Percentiles rank a stretch among this genome's conserved stretches.
Conservation (phyloP, 2,797 vertebrate genomes). For the Furcifer pardalis region DNA sequence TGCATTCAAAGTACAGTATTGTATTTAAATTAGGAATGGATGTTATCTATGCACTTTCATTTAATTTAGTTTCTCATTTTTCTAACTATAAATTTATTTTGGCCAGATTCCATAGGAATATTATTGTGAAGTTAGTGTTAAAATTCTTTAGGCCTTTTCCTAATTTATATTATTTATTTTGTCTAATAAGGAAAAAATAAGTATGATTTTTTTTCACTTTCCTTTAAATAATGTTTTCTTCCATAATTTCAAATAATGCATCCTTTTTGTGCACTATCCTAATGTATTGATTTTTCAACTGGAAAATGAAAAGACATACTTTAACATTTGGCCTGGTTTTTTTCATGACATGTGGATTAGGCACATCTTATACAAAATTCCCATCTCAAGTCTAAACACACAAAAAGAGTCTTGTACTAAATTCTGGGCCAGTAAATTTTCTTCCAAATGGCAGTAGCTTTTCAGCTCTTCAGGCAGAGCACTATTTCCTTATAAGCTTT, state of each 20-base stretch:
- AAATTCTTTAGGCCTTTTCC: too few relatives aligned
- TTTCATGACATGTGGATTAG: neutral
- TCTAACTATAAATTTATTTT: too few relatives aligned
- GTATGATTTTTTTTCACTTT: neutral
- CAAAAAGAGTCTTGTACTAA: neutral
- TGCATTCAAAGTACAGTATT: neutral
- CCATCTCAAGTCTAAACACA: neutral
- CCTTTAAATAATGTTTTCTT: neutral
- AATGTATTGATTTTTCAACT: neutral
- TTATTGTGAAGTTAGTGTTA: neutral
- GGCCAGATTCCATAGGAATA: neutral
- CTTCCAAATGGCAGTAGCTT: neutral
- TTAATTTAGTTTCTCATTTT: too few relatives aligned
- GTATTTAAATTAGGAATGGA: neutral
- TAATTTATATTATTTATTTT: too few relatives aligned
- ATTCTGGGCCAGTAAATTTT: too few relatives aligned
- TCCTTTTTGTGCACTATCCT: neutral
- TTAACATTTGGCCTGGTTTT: neutral
- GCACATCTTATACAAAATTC: neutral
- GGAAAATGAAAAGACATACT: neutral
- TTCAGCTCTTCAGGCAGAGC: neutral
- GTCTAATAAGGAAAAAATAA: too few relatives aligned
- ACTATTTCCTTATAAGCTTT: too few relatives aligned
- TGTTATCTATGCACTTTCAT: neutral
- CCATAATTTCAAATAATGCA: neutral